phyloP scores from a whole-genome alignment of 2,797 vertebrate species.

The Lepilemur ruficaudatus region DNA sequence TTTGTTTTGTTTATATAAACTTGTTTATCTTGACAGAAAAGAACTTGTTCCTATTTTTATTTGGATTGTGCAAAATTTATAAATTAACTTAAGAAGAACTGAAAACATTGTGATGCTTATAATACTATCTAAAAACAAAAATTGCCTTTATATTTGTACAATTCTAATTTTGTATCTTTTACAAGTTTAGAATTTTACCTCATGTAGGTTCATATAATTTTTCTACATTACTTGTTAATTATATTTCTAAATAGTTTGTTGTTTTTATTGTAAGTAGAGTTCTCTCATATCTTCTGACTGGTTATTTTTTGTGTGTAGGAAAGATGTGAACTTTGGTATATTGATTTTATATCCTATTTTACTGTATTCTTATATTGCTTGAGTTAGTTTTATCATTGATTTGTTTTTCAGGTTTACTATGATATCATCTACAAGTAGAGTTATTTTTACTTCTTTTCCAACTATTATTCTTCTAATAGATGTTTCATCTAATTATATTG shows the following conservation, averaged over 20 bases:
- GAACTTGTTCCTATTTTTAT: background rate
- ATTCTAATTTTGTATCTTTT: background rate
- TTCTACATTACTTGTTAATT: background rate
- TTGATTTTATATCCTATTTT: background rate
- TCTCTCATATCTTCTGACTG: background rate
- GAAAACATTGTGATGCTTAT: background rate
- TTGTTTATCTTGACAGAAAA: background rate
- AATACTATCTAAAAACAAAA: background rate
- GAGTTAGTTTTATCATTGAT: background rate
- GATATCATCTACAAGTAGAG: background rate
- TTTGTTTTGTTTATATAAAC: background rate
- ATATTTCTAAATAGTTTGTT: background rate
- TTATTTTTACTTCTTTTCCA: background rate
- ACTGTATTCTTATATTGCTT: background rate
- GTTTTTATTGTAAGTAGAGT: background rate
- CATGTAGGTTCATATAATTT: background rate
- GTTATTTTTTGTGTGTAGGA: background rate
- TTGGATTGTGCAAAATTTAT: background rate
- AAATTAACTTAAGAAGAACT: background rate
- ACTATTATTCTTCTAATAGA: background rate
- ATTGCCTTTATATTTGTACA: background rate
- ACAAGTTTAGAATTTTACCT: background rate
- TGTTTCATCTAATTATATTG: background rate
- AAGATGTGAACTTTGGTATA: background rate
- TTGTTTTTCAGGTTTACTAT: background rate